Evolutionary conservation across 37 sponge, comb jelly and placozoan genomes (phyloP).

Genomic region (Mnemiopsis leidyi): DNA sequence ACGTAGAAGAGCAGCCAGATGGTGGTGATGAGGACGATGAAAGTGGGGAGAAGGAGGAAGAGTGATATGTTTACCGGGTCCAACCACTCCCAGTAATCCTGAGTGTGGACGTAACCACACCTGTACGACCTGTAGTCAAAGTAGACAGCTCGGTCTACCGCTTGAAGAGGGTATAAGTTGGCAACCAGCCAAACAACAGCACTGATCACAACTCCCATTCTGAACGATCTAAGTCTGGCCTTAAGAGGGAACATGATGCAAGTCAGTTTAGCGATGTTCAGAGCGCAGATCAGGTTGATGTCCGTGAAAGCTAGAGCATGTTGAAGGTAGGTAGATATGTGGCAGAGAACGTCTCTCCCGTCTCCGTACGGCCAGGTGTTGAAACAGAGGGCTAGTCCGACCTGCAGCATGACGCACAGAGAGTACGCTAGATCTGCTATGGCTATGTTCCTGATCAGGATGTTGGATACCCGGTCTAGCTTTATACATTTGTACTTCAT

Average conservation of each 20-base stretch:
- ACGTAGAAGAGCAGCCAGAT: slow-evolving; percentile 40
- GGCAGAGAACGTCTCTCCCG: neutral
- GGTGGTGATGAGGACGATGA: slow-evolving; percentile 30
- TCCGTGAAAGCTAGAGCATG: slow-evolving; percentile 30
- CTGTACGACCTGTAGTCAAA: slow-evolving; percentile 54
- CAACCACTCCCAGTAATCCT: neutral
- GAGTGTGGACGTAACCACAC: neutral
- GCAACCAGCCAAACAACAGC: slow-evolving; percentile 23
- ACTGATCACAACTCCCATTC: slow-evolving; percentile 12
- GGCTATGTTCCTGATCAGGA: slow-evolving; percentile 33
- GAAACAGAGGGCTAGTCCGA: neutral
- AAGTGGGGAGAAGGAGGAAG: slow-evolving; percentile 59
- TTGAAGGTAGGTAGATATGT: slow-evolving; percentile 34
- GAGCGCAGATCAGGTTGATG: slow-evolving; percentile 54
- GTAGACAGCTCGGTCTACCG: neutral
- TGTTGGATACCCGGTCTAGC: slow-evolving; percentile 2
- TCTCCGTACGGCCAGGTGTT: slow-evolving; percentile 40
- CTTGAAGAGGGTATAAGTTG: slow-evolving; percentile 22
- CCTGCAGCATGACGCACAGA: slow-evolving; percentile 47
- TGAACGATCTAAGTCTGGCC: slow-evolving; percentile 1
- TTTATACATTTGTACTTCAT: slow-evolving; percentile 17
- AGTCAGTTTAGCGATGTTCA: slow-evolving; percentile 45
- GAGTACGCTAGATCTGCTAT: slow-evolving; percentile 46
- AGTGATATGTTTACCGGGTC: slow-evolving; percentile 26
- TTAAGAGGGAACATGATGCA: neutral